Evolutionary conservation across 2,888 invertebrate genomes (phyloP).

Genomic region (Pyrgus malvae): DNA sequence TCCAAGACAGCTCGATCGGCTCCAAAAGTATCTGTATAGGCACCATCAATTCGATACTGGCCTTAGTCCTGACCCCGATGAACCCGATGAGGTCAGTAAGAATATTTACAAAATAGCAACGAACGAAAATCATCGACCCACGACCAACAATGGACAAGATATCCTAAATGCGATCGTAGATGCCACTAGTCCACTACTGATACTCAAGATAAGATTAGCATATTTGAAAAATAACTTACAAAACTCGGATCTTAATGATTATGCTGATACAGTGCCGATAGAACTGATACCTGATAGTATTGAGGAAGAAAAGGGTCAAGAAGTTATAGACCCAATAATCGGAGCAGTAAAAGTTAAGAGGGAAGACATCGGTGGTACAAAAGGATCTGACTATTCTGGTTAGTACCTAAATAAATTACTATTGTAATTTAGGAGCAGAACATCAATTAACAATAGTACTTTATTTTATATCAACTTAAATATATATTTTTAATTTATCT

Average conservation of each 20-base stretch:
- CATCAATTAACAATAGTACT: too few relatives aligned
- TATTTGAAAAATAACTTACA: conserved; percentile 49
- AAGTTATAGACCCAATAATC: conserved; percentile 30
- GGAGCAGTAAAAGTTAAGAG: conserved; percentile 53
- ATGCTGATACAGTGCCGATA: conserved; percentile 33
- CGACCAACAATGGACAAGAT: conserved; percentile 44
- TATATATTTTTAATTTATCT: too few relatives aligned
- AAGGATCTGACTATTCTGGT: conserved; percentile 38
- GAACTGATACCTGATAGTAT: conserved; percentile 13
- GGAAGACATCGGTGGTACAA: conserved; percentile 42
- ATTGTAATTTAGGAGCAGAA: too few relatives aligned
- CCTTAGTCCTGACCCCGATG: conserved; percentile 43
- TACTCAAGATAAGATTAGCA: conserved; percentile 64
- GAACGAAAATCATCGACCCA: conserved; percentile 40
- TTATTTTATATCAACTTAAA: too few relatives aligned
- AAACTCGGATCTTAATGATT: conserved; percentile 38
- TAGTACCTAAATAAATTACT: conserved; percentile 4
- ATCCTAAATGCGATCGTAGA: conserved; percentile 47
- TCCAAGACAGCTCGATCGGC: conserved; percentile 66
- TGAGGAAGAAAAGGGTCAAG: conserved; percentile 34
- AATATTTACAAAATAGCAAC: conserved; percentile 25
- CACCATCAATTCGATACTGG: conserved; percentile 26
- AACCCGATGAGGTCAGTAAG: conserved; percentile 35
- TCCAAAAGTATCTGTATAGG: conserved; percentile 50
- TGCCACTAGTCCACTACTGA: conserved; percentile 56